Conservation (phyloP, 2,113 vertebrate genomes). For the Mirounga angustirostris region DNA sequence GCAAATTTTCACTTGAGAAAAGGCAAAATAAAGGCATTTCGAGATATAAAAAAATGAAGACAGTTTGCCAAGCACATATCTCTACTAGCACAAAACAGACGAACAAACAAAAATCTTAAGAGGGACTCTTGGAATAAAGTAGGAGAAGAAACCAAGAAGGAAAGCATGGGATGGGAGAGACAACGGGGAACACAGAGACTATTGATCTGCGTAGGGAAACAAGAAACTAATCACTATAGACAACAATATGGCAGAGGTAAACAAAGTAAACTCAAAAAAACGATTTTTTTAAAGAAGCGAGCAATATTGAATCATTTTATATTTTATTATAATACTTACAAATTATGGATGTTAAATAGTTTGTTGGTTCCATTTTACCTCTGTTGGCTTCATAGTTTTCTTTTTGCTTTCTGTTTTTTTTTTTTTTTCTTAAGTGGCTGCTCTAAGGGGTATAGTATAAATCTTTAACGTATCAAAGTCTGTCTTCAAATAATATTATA, state of each 20-base stretch:
- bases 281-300: neutral
- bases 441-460: neutral
- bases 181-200: neutral
- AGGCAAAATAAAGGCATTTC: neutral
- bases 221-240: neutral
- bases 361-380: neutral
- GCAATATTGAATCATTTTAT: neutral
- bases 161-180: neutral
- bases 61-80: neutral
- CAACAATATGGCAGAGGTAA: neutral
- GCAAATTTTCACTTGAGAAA: neutral
- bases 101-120: neutral
- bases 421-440: neutral
- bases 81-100: neutral
- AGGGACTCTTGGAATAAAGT: neutral
- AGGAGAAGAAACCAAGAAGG: neutral
- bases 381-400: neutral
- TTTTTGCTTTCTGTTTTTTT: neutral
- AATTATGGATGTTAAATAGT: neutral
- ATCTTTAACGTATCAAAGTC: neutral
- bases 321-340: constrained; percentile 22
- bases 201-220: neutral
- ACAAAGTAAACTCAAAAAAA: neutral
- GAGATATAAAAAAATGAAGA: constrained; percentile 9
- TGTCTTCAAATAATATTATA: neutral